Percentiles rank a stretch among this genome's conserved stretches.
These are phyloP conservation scores for Periophthalmus modestus DNA, from an alignment of 2,113 vertebrate species.

Conservation along the genomic window DNA sequence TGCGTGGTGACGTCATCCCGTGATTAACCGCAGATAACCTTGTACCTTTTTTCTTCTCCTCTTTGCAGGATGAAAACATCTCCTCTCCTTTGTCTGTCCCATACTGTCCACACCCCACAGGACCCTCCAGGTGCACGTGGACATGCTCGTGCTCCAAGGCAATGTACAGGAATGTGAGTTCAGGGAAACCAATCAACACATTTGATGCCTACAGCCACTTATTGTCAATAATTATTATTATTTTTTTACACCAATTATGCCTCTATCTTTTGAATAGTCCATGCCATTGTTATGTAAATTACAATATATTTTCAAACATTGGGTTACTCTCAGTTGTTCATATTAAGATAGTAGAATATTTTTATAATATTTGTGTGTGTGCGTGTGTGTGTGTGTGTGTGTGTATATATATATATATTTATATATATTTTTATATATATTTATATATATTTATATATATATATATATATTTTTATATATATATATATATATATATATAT, in stretches of 20 bases:
- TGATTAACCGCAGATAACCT: slow-evolving; percentile 44
- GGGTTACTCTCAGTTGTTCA: too few species aligned
- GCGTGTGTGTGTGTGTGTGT: too few species aligned
- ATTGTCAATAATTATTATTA: background rate
- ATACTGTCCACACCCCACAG: slow-evolving; percentile 10
- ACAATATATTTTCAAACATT: background rate
- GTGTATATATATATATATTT: too few species aligned
- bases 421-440: too few species aligned
- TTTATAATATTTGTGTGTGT: too few species aligned
- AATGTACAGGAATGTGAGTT: slow-evolving; percentile 60
- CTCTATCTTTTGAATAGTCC: background rate
- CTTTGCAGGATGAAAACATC: slow-evolving; percentile 46
- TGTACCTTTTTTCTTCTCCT: slow-evolving; percentile 7
- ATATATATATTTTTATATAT: too few species aligned
- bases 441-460: too few species aligned
- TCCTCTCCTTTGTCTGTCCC: slow-evolving; percentile 66
- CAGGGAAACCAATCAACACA: slow-evolving; percentile 21
- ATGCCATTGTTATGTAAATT: background rate
- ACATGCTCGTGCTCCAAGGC: slow-evolving; percentile 20
- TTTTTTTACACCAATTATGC: background rate
- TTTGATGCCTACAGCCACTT: background rate
- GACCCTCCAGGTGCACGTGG: slow-evolving; percentile 33
- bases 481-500: too few species aligned
- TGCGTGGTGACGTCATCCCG: slow-evolving; percentile 68
- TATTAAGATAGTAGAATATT: too few species aligned